Percentiles rank a stretch among this genome's conserved stretches.
These are phyloP conservation scores for Cremastobaeus sp. DNA, from an alignment of 2,888 invertebrate genomes.

Conservation along the genomic window DNA sequence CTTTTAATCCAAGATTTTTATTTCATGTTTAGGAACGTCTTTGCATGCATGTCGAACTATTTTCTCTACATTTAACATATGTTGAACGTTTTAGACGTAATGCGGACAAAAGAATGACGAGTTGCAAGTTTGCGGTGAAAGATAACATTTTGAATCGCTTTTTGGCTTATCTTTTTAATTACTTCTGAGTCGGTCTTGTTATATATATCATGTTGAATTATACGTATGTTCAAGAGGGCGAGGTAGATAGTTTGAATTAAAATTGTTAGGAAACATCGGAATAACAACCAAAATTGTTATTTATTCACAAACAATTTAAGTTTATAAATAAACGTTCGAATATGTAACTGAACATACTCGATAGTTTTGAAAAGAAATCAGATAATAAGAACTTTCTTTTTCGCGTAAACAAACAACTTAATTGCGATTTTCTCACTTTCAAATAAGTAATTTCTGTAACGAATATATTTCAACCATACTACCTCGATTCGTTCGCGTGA, in stretches of 20 bases:
- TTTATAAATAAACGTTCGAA: too few species aligned
- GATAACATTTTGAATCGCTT: conserved; percentile 28
- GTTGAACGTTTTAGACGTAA: neutral
- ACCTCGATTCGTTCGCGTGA: neutral
- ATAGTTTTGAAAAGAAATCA: too few species aligned
- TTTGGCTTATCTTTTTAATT: conserved; percentile 47
- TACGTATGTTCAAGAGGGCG: conserved; percentile 10
- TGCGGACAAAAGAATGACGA: neutral
- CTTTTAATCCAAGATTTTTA: too few species aligned
- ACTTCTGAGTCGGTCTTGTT: conserved; percentile 10
- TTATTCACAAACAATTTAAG: too few species aligned
- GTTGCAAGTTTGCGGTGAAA: conserved; percentile 13
- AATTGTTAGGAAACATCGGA: conserved; percentile 3
- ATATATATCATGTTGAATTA: conserved; percentile 34
- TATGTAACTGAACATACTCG: too few species aligned
- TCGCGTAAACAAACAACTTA: neutral
- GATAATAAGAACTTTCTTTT: too few species aligned
- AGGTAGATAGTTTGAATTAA: conserved; percentile 8
- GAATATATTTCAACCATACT: neutral
- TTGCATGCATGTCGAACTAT: neutral
- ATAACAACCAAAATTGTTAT: too few species aligned
- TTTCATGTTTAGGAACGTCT: too few species aligned
- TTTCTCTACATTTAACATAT: neutral
- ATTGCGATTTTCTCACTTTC: neutral
- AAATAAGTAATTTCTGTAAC: neutral